Percentiles rank a stretch among this genome's conserved stretches.
phyloP scores from a whole-genome alignment of 1,140 invertebrate species.

The Homalodisca vitripennis region DNA sequence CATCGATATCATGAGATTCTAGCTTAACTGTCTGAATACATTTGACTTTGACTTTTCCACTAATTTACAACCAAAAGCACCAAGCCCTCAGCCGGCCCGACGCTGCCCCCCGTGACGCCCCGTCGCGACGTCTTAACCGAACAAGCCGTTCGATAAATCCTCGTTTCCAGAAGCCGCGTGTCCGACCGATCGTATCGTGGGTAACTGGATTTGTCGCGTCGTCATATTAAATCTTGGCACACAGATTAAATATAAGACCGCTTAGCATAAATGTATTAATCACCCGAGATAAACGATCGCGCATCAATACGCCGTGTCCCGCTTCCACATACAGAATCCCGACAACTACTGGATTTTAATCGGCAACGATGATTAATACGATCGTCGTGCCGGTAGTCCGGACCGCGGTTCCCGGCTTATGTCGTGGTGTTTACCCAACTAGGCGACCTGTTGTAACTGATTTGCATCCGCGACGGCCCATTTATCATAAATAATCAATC shows the following conservation, averaged over 20 bases:
- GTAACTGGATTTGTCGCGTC: constrained; percentile 11
- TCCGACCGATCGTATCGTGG: not conserved
- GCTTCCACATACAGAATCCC: not conserved
- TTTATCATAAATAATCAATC: constrained; percentile 14
- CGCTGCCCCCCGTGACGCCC: no score
- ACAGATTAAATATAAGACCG: constrained; percentile 6
- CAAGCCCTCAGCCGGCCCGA: no score
- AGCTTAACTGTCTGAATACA: no score
- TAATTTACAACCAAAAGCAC: no score
- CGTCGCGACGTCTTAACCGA: no score
- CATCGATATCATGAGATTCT: no score
- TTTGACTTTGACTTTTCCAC: no score
- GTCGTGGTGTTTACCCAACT: constrained; percentile 11
- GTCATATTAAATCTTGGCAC: constrained; percentile 15
- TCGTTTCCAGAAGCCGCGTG: not conserved
- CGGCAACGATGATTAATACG: not conserved
- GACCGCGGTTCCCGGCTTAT: not conserved
- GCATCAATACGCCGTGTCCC: constrained; percentile 10
- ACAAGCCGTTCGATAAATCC: no score
- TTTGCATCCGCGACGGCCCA: not conserved
- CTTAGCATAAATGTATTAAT: constrained; percentile 16
- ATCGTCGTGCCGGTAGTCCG: no score
- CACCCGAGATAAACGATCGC: constrained; percentile 1
- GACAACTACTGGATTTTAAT: constrained; percentile 9
- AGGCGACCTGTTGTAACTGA: no score